Conservation (phyloP, 2,113 vertebrate species). For the Abramis brama region DNA sequence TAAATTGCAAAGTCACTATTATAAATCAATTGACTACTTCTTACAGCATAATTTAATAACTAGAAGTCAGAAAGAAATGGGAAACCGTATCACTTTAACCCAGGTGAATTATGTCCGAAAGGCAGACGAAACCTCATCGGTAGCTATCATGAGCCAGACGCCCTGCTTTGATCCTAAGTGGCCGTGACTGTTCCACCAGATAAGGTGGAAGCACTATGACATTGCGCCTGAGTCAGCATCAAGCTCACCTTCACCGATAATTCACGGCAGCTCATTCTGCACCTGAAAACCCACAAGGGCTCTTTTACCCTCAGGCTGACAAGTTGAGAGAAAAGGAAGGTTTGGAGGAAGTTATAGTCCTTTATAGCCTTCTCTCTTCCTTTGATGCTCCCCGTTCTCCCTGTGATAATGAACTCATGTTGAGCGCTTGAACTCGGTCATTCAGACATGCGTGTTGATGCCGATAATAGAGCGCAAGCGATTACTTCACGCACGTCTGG, state of each 20-base stretch:
- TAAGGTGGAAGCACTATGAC: slow-evolving; percentile 51
- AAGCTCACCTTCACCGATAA: slow-evolving; percentile 41
- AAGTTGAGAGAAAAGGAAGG: slow-evolving; percentile 33
- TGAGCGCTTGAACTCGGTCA: slow-evolving; percentile 29
- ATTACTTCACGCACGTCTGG: slow-evolving; percentile 49
- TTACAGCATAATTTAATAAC: not conserved
- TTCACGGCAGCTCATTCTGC: slow-evolving; percentile 27
- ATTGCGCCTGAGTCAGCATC: slow-evolving; percentile 43
- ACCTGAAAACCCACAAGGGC: slow-evolving; percentile 9
- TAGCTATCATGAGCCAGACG: not conserved
- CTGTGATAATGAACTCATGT: slow-evolving; percentile 21
- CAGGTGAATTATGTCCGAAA: slow-evolving; percentile 30
- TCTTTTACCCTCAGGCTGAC: slow-evolving; percentile 46
- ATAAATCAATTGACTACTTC: slow-evolving; percentile 12
- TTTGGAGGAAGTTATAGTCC: slow-evolving; percentile 13
- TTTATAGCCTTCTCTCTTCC: slow-evolving; percentile 12
- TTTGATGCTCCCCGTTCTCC: slow-evolving; percentile 38
- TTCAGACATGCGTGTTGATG: slow-evolving; percentile 38
- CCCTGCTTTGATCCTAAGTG: slow-evolving; percentile 39
- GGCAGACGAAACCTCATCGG: slow-evolving; percentile 12
- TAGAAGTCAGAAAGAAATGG: slow-evolving; percentile 8
- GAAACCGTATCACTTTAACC: slow-evolving; percentile 25
- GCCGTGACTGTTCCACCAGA: slow-evolving; percentile 42
- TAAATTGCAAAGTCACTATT: not conserved
- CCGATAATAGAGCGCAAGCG: slow-evolving; percentile 22